Evolutionary conservation across 1,140 invertebrate species (phyloP).

Genomic region (Ceratoteleas bidentatus): DNA sequence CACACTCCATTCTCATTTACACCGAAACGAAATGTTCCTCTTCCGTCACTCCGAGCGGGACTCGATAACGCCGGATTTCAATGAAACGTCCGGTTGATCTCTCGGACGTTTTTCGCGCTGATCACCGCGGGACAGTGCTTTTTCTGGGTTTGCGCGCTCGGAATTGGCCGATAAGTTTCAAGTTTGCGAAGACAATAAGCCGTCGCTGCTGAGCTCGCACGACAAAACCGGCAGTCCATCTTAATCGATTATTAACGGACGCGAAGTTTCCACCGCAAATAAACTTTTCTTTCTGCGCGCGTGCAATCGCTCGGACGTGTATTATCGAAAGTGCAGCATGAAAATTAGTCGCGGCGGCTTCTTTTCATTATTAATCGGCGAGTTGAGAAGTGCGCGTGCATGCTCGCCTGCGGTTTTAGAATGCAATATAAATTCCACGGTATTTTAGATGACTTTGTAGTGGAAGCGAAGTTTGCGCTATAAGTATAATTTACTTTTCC

Average conservation of each 20-base stretch:
- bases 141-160: slow-evolving; percentile 32
- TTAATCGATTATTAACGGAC: slow-evolving; percentile 79
- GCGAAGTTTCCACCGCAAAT: slow-evolving; percentile 32
- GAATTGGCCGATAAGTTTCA: slow-evolving; percentile 74
- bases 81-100: neutral
- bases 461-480: slow-evolving; percentile 25
- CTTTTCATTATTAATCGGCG: slow-evolving; percentile 50
- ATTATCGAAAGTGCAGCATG: slow-evolving; percentile 32
- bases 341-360: slow-evolving; percentile 34
- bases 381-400: slow-evolving; percentile 26
- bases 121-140: slow-evolving; percentile 72
- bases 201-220: slow-evolving; percentile 64
- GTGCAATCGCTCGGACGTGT: slow-evolving; percentile 23
- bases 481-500: slow-evolving; percentile 35
- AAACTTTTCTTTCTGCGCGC: slow-evolving; percentile 52
- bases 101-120: slow-evolving; percentile 53
- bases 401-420: slow-evolving; percentile 37
- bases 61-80: too few species aligned
- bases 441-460: slow-evolving; percentile 34
- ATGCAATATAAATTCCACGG: slow-evolving; percentile 48
- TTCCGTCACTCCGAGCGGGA: too few species aligned
- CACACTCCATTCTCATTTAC: too few species aligned
- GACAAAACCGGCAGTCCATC: slow-evolving; percentile 71
- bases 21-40: too few species aligned
- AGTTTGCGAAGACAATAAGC: slow-evolving; percentile 75